Percentiles rank a stretch among this genome's conserved stretches.
Evolutionary conservation across 2,888 invertebrate genomes (phyloP).

Genomic region (Villa cingulata): DNA sequence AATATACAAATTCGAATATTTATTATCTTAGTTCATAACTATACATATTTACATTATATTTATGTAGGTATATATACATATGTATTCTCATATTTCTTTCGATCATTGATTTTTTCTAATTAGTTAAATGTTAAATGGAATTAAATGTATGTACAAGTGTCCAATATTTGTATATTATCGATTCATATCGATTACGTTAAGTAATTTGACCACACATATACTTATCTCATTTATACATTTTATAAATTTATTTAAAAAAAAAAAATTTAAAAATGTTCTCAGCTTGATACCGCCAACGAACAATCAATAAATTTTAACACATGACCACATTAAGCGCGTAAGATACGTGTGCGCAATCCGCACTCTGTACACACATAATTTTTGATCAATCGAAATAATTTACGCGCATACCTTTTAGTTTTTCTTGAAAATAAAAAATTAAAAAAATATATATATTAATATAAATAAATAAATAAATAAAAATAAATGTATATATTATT

Average conservation of each 20-base stretch:
- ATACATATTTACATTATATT: not conserved
- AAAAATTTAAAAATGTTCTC: too few species aligned
- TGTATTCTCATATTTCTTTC: not conserved
- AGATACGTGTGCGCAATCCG: slow-evolving; percentile 7
- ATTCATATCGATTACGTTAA: slow-evolving; percentile 9
- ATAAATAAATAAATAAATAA: too few species aligned
- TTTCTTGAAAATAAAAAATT: too few species aligned
- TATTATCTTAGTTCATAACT: not conserved
- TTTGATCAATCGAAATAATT: slow-evolving; percentile 9
- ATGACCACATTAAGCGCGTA: slow-evolving; percentile 24
- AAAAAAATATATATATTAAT: too few species aligned
- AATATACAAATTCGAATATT: too few species aligned
- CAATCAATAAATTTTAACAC: slow-evolving; percentile 38
- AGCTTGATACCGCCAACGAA: slow-evolving; percentile 31
- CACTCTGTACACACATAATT: not conserved
- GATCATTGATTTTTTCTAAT: slow-evolving; percentile 5
- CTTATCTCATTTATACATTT: slow-evolving; percentile 33
- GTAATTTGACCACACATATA: slow-evolving; percentile 33
- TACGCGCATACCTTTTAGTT: slow-evolving; percentile 7
- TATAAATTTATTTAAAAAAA: too few species aligned
- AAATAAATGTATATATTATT: too few species aligned
- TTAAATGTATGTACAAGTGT: slow-evolving; percentile 8
- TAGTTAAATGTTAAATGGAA: too few species aligned
- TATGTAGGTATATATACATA: too few species aligned
- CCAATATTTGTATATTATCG: slow-evolving; percentile 8